phyloP scores from a whole-genome alignment of 2,113 vertebrate genomes.

The Sialia sialis region DNA sequence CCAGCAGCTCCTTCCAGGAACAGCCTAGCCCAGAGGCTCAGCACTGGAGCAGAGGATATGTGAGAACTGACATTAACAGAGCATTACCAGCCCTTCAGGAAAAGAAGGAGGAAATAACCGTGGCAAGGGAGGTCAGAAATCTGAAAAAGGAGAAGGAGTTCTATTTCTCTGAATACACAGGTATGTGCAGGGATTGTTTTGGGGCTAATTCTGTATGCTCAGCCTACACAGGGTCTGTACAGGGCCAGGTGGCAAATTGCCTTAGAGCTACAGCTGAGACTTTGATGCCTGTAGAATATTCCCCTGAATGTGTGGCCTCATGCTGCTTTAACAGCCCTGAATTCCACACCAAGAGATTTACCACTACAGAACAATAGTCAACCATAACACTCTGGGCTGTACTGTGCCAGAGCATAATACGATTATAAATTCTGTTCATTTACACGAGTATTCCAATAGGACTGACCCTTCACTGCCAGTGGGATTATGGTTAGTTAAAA shows the following conservation, averaged over 20 bases:
- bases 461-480: constrained; percentile 24
- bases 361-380: constrained; percentile 16
- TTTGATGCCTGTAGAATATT: not conserved
- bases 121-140: accelerated
- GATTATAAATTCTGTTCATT: constrained; percentile 65
- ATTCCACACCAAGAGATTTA: constrained; percentile 21
- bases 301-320: not conserved
- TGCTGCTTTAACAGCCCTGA: not conserved
- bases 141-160: not conserved
- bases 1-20: not conserved
- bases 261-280: not conserved
- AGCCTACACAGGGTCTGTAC: not conserved
- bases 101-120: not conserved
- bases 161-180: not conserved
- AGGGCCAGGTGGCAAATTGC: not conserved
- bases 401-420: constrained; percentile 12
- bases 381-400: not conserved
- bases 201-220: not conserved
- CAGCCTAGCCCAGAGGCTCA: not conserved
- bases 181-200: accelerated
- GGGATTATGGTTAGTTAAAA: constrained; percentile 44
- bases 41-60: accelerated
- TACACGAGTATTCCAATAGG: constrained; percentile 8
- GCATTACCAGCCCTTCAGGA: not conserved
- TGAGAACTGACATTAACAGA: not conserved